Evolutionary conservation across 2,888 invertebrate genomes (phyloP), one percentile per base, ranked within the genome.

Genomic region (Tenthredo distinguenda): DNA sequence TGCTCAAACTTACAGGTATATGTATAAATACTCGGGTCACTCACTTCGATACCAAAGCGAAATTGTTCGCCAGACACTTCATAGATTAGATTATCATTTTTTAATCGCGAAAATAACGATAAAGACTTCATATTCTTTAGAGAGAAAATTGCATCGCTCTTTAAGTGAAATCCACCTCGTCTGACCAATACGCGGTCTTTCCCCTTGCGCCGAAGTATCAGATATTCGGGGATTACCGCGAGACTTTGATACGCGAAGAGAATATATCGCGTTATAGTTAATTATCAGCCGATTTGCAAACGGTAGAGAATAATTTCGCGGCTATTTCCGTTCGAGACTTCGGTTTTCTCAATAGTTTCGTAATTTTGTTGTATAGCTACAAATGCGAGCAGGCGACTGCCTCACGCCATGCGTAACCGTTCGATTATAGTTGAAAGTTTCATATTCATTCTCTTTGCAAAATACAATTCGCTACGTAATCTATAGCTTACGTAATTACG

Each of bases 381-480:
- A 62, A 62, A 62, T 12, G 26, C 26, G 31, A 31, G 10, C 31
- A 10, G 10, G 10, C 2, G 12, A 68, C 31, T 34, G 68, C 18
- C 21, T 68, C 68, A 31, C 68, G 6, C 18, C 31, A 68, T 37
- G 71, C 71, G 71, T 71, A 71, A 71, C 71, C 37, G 37, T 71
- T 71, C 71, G 71, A 71, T 71, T 37, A 34, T 37, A 18, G 18
- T 71, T 15, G 71, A 71, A 71, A 71, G 71, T 71, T 18, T 71
- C 1, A 71, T 71, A 31, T 26, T 68, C 21, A 34, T 68, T 68
- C 15, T 68, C 5, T 68, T 31, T 68, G 31, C 12, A 68, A 68
- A 68, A 34, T 68, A 68, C 34, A 55, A 55, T 34, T 68, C 21
- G 26, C 68, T 68, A 68, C 68, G 68, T 68, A 68, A 68, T 68